Evolutionary conservation across 2,888 invertebrate genomes (phyloP).

Genomic region (Caenorhabditis becei): DNA sequence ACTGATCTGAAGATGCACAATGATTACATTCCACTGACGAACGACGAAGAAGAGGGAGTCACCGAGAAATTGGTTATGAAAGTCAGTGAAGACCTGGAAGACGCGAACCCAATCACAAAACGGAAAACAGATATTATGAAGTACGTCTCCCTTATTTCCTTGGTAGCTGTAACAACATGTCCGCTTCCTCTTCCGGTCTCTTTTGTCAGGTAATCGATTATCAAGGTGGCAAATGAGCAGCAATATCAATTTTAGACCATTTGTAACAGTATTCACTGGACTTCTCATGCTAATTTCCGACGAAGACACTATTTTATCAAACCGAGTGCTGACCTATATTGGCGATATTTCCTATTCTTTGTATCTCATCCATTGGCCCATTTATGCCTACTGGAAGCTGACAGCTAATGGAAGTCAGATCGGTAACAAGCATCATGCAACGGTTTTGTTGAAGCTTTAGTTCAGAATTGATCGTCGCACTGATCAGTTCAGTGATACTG

Average conservation of each 20-base stretch:
- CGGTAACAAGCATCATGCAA: not conserved
- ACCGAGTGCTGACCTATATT: conserved; percentile 32
- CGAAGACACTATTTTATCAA: conserved; percentile 26
- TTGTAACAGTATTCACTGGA: conserved; percentile 31
- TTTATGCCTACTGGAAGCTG: conserved; percentile 56
- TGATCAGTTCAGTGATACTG: conserved; percentile 16
- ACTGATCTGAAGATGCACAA: not conserved
- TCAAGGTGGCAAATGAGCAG: not conserved
- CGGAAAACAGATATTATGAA: not conserved
- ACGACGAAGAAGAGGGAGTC: conserved; percentile 19
- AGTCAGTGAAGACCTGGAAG: not conserved
- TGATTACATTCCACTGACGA: not conserved
- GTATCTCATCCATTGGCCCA: conserved; percentile 56
- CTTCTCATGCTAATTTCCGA: conserved; percentile 30
- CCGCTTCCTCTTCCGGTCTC: conserved; percentile 11
- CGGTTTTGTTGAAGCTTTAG: not conserved
- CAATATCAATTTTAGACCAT: conserved; percentile 10
- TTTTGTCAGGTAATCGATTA: not conserved
- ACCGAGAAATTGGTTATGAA: not conserved
- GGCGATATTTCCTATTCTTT: conserved; percentile 54
- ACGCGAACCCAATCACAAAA: not conserved
- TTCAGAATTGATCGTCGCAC: conserved; percentile 23
- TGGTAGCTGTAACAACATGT: conserved; percentile 8
- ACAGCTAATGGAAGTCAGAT: conserved; percentile 18
- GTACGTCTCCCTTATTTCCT: conserved; percentile 15